These are phyloP conservation scores for Oscheius sp. DNA, from an alignment of 2,888 invertebrate species.

Conservation along the genomic window DNA sequence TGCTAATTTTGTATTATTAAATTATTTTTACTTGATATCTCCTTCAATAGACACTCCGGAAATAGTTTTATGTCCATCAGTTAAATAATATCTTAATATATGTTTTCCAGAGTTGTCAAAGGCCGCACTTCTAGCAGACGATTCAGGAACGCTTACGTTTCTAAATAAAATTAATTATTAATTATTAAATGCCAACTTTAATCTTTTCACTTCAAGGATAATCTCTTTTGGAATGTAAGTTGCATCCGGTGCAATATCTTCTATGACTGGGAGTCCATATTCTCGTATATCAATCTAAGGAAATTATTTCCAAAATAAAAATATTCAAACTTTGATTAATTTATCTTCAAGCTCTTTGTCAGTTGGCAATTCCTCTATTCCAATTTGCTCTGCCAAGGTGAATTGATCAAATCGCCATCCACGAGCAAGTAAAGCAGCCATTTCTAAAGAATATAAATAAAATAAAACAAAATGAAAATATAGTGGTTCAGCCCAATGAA, in stretches of 20 bases:
- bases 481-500: conserved; percentile 10
- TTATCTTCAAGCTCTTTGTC: neutral
- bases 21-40: neutral
- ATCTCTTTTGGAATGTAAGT: neutral
- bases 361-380: neutral
- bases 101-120: neutral
- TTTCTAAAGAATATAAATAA: neutral
- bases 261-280: neutral
- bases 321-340: neutral
- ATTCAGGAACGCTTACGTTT: conserved; percentile 1
- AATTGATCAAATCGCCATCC: conserved; percentile 4
- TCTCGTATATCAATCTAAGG: conserved; percentile 10
- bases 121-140: neutral
- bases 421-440: neutral
- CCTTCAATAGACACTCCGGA: neutral
- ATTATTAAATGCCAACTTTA: neutral
- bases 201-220: conserved; percentile 5
- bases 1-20: neutral
- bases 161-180: neutral
- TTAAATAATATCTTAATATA: conserved; percentile 1
- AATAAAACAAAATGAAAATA: neutral
- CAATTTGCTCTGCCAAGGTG: neutral
- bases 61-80: conserved; percentile 3
- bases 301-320: neutral
- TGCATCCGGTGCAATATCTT: neutral